Percentiles rank a stretch among this genome's conserved stretches.
Evolutionary conservation across 2,888 invertebrate species (phyloP).

Genomic region (Nomada fabriciana): DNA sequence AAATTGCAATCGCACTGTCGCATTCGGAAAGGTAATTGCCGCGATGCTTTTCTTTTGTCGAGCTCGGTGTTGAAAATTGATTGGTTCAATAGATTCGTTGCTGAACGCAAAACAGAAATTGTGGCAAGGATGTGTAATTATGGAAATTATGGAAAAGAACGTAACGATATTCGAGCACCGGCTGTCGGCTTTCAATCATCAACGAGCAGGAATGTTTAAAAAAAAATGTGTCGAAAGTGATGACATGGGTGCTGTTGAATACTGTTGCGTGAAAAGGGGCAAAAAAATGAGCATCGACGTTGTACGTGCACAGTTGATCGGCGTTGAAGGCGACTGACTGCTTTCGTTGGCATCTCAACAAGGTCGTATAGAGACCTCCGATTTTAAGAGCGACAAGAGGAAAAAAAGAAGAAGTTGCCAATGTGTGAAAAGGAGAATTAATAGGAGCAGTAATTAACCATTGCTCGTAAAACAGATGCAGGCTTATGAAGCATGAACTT

Average conservation of each 20-base stretch:
- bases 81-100: conserved; percentile 16
- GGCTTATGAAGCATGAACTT: background rate
- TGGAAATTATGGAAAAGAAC: background rate
- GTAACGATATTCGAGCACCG: conserved; percentile 20
- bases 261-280: background rate
- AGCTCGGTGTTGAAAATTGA: background rate
- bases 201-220: conserved; percentile 15
- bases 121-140: background rate
- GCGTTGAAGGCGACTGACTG: conserved; percentile 24
- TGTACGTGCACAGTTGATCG: conserved; percentile 2
- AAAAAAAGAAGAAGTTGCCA: conserved; percentile 7
- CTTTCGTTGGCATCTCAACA: conserved; percentile 38
- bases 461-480: background rate
- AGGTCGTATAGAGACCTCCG: conserved; percentile 43
- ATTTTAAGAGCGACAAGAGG: conserved; percentile 24
- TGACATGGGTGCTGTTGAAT: conserved; percentile 40
- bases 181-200: conserved; percentile 43
- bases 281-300: background rate
- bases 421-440: conserved; percentile 27
- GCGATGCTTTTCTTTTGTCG: too few relatives aligned
- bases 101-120: background rate
- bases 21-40: background rate
- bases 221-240: conserved; percentile 46
- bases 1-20: background rate
- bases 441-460: conserved; percentile 15